Percentiles rank a stretch among this genome's conserved stretches.
Evolutionary conservation across 2,888 invertebrate species (phyloP).

Genomic region (Apodemia mormo): DNA sequence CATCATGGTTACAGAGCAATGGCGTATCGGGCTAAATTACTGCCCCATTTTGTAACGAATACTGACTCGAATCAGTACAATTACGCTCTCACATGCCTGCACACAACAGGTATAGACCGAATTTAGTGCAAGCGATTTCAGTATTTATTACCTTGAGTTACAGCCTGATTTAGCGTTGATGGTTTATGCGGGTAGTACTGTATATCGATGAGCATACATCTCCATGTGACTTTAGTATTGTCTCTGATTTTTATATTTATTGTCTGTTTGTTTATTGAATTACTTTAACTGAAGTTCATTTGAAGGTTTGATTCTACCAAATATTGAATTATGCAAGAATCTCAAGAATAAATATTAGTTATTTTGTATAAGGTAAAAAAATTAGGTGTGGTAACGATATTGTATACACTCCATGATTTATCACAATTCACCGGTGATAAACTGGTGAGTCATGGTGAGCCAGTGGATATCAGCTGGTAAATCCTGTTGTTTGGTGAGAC

Average conservation of each 20-base stretch:
- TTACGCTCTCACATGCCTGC: constrained; percentile 31
- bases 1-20: constrained; percentile 21
- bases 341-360: too few relatives aligned
- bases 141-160: constrained; percentile 15
- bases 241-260: background rate
- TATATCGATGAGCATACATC: background rate
- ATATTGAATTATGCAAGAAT: too few relatives aligned
- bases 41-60: constrained; percentile 34
- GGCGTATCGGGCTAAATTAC: constrained; percentile 33
- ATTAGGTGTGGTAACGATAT: too few relatives aligned
- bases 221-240: background rate
- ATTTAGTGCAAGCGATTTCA: constrained; percentile 17
- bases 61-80: constrained; percentile 33
- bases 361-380: too few relatives aligned
- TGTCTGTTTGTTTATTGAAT: constrained; percentile 2
- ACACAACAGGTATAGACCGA: constrained; percentile 19
- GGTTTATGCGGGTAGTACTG: background rate
- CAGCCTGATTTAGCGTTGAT: constrained; percentile 19
- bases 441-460: too few relatives aligned
- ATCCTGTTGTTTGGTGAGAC: too few relatives aligned
- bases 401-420: too few relatives aligned
- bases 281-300: background rate
- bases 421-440: too few relatives aligned
- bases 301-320: background rate
- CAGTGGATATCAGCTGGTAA: too few relatives aligned